A percentile compares a stretch with the other conserved stretches of the same genome.
These are phyloP conservation scores for Acrobasis consociella DNA, from an alignment of 2,888 invertebrate species.

Conservation along the genomic window DNA sequence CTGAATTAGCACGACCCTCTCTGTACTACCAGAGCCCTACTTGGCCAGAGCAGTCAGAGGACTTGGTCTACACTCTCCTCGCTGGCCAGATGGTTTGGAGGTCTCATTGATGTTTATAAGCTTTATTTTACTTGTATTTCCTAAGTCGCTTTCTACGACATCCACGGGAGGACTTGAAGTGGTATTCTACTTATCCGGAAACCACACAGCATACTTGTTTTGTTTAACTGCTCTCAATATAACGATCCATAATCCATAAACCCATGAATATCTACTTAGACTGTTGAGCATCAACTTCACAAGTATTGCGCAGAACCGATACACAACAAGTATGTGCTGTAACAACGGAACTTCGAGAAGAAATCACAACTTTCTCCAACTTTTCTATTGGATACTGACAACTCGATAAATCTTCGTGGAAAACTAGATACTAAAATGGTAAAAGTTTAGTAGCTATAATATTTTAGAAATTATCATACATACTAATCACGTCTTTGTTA, in stretches of 20 bases:
- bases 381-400: constrained; percentile 34
- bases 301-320: constrained; percentile 14
- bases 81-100: too few species aligned
- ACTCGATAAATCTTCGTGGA: constrained; percentile 33
- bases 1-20: too few species aligned
- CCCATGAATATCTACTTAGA: neutral
- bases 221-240: too few species aligned
- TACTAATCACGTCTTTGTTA: neutral
- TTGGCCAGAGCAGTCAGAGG: too few species aligned
- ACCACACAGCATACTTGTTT: too few species aligned
- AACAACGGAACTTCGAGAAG: constrained; percentile 29
- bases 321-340: constrained; percentile 20
- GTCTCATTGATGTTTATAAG: too few species aligned
- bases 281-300: neutral
- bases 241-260: neutral
- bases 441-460: neutral
- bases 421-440: constrained; percentile 23
- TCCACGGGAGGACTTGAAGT: too few species aligned
- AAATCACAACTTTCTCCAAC: constrained; percentile 32
- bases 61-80: too few species aligned
- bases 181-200: too few species aligned
- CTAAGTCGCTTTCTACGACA: too few species aligned
- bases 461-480: neutral
- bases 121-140: too few species aligned
- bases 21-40: too few species aligned